A percentile compares a stretch with the other conserved stretches of the same genome.
phyloP scores from a whole-genome alignment of 2,113 vertebrate genomes.

The Osmerus eperlanus region DNA sequence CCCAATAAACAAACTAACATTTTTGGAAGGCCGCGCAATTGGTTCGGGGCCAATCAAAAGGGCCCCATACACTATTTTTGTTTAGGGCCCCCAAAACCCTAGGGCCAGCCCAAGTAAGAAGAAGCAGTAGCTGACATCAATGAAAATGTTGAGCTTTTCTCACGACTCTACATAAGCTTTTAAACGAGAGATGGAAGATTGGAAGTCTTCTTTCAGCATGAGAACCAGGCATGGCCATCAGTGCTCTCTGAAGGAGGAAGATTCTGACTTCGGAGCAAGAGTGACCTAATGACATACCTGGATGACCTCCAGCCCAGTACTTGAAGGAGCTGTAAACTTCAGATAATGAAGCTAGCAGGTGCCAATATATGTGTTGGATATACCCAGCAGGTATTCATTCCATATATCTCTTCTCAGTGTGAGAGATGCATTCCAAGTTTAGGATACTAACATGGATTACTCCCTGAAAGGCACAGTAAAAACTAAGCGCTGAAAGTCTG shows the following conservation, averaged over 20 bases:
- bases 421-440: neutral
- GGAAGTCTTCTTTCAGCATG: conserved; percentile 1
- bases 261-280: conserved; percentile 2
- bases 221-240: conserved; percentile 10
- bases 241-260: conserved; percentile 6
- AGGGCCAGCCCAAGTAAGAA: neutral
- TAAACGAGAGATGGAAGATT: neutral
- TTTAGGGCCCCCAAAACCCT: no score
- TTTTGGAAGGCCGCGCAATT: no score
- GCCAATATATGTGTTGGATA: neutral
- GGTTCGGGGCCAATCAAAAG: no score
- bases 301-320: conserved; percentile 3
- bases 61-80: no score
- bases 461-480: conserved; percentile 4
- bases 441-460: neutral
- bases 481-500: neutral
- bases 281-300: conserved; percentile 4
- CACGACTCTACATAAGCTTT: conserved; percentile 5
- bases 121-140: conserved; percentile 7
- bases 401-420: neutral
- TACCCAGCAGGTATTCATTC: neutral
- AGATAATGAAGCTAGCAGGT: conserved; percentile 2
- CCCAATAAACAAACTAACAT: no score
- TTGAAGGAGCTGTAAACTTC: neutral
- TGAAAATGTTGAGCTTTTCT: conserved; percentile 8